Percentiles rank a stretch among this genome's conserved stretches.
These are phyloP conservation scores for Scrobipalpa costella DNA, from an alignment of 2,888 invertebrate genomes.

Conservation along the genomic window DNA sequence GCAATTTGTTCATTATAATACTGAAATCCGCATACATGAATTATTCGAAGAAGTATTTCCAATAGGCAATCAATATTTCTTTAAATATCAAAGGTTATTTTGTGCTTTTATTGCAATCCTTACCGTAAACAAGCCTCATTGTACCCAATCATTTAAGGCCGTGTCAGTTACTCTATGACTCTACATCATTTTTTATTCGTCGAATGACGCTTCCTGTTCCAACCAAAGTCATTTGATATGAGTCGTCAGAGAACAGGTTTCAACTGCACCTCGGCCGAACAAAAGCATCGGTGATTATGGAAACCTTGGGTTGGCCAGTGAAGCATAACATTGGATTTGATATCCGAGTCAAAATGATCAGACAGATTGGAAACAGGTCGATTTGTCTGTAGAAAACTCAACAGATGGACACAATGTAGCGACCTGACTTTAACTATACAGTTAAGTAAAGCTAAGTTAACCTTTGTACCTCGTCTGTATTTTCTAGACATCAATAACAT, in stretches of 20 bases:
- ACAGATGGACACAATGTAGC: background rate
- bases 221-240: slow-evolving; percentile 50
- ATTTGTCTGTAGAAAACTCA: background rate
- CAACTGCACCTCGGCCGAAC: slow-evolving; percentile 46
- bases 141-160: slow-evolving; percentile 39
- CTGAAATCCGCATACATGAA: too few relatives aligned
- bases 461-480: slow-evolving; percentile 6
- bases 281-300: slow-evolving; percentile 33
- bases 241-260: slow-evolving; percentile 44
- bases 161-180: slow-evolving; percentile 40
- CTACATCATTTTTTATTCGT: slow-evolving; percentile 41
- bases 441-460: slow-evolving; percentile 3
- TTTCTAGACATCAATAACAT: slow-evolving; percentile 1
- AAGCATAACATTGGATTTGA: slow-evolving; percentile 12
- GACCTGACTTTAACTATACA: slow-evolving; percentile 5
- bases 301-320: slow-evolving; percentile 23
- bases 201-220: slow-evolving; percentile 52
- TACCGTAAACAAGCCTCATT: slow-evolving; percentile 19
- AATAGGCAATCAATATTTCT: background rate
- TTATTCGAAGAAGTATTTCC: background rate
- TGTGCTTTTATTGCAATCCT: background rate
- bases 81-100: background rate
- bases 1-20: background rate
- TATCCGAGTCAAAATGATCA: background rate
- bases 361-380: slow-evolving; percentile 1